Percentiles rank a stretch among this genome's conserved stretches.
These are phyloP conservation scores for Melanchra persicariae DNA, from an alignment of 2,888 invertebrate genomes.

Conservation along the genomic window DNA sequence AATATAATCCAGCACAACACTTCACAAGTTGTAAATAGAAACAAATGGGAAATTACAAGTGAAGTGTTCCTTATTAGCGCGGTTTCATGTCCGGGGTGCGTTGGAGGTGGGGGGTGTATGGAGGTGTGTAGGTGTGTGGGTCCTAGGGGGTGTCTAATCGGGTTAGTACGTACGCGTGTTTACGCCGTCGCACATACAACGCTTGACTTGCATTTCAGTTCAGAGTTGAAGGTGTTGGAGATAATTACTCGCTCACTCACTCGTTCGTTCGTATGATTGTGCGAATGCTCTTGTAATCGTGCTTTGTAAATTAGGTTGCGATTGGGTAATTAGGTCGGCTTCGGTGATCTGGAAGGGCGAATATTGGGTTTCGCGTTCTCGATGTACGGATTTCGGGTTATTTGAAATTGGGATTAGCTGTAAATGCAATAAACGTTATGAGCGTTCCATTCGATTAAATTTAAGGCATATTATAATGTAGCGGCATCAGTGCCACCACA, in stretches of 20 bases:
- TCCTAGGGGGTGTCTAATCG: slow-evolving; percentile 64
- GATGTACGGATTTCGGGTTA: neutral
- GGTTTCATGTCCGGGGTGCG: slow-evolving; percentile 70
- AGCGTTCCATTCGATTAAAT: neutral
- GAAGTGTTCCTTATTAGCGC: slow-evolving; percentile 77
- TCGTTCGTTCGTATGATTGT: slow-evolving; percentile 63
- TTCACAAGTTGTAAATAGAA: slow-evolving; percentile 70
- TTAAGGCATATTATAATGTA: too few relatives aligned
- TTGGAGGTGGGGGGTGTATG: slow-evolving; percentile 38
- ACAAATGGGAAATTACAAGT: slow-evolving; percentile 75
- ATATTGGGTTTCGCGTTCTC: neutral
- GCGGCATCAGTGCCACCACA: too few relatives aligned
- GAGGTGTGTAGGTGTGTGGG: slow-evolving; percentile 26
- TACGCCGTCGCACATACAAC: slow-evolving; percentile 67
- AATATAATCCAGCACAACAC: slow-evolving; percentile 61
- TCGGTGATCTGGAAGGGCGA: slow-evolving; percentile 23
- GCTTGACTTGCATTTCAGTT: slow-evolving; percentile 72
- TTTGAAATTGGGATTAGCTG: neutral
- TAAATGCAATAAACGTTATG: neutral
- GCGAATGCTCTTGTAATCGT: slow-evolving; percentile 58
- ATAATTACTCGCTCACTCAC: slow-evolving; percentile 67
- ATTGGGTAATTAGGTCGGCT: slow-evolving; percentile 47
- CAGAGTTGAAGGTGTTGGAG: slow-evolving; percentile 66
- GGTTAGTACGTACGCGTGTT: slow-evolving; percentile 71
- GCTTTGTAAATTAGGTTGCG: slow-evolving; percentile 58